A percentile compares a stretch with the other conserved stretches of the same genome.
Evolutionary conservation across 2,888 invertebrate genomes (phyloP).

Genomic region (Polydrusus pterygomalis): DNA sequence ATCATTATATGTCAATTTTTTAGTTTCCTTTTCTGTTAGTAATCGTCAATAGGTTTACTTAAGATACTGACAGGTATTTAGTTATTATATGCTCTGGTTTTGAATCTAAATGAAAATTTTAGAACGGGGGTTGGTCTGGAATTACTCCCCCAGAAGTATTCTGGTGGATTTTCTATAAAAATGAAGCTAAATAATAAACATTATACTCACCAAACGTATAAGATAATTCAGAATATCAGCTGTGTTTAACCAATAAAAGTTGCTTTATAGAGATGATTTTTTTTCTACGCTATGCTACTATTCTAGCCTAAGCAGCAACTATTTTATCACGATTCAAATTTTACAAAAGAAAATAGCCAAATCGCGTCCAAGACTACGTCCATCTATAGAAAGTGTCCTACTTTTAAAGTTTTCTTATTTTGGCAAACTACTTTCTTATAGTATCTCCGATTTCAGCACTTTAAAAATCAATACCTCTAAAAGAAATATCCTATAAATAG

Average conservation of each 20-base stretch:
- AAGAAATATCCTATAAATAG: constrained; percentile 3
- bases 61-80: too few species aligned
- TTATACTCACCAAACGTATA: too few species aligned
- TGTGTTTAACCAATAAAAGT: too few species aligned
- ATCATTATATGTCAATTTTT: constrained; percentile 26
- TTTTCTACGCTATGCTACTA: background rate
- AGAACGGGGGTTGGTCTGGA: too few species aligned
- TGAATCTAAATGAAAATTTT: too few species aligned
- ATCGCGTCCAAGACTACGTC: background rate
- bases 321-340: background rate
- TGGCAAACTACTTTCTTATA: background rate
- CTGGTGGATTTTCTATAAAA: too few species aligned
- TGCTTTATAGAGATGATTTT: too few species aligned
- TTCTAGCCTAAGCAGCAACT: background rate
- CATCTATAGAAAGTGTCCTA: constrained; percentile 10
- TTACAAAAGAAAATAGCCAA: constrained; percentile 8
- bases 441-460: constrained; percentile 14
- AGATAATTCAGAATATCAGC: too few species aligned
- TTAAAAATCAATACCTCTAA: constrained; percentile 17
- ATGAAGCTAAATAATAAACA: too few species aligned
- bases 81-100: too few species aligned
- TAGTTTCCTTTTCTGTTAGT: background rate
- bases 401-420: constrained; percentile 15
- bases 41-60: background rate
- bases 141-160: too few species aligned